A percentile compares a stretch with the other conserved stretches of the same genome.
Conservation (phyloP, 2,113 vertebrate genomes). For the Naja naja region DNA sequence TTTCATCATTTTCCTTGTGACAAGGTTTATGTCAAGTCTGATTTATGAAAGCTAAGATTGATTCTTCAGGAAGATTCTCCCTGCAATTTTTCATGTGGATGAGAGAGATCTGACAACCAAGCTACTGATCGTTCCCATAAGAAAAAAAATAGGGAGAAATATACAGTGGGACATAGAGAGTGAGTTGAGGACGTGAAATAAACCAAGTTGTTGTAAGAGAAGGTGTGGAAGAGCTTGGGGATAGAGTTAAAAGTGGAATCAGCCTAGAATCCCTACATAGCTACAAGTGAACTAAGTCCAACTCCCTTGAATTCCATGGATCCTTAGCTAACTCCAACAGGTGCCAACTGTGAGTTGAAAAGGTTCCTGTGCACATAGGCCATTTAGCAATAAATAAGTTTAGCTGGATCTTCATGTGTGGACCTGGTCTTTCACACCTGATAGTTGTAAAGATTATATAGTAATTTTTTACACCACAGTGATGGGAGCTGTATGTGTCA, state of each 20-base stretch:
- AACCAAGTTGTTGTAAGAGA: background rate
- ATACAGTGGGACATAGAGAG: background rate
- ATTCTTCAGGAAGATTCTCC: conserved; percentile 38
- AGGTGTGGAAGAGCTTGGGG: background rate
- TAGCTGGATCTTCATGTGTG: background rate
- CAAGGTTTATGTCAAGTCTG: conserved; percentile 52
- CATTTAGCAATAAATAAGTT: background rate
- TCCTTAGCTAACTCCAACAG: background rate
- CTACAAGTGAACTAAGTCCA: background rate
- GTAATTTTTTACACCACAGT: background rate
- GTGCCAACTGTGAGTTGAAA: background rate
- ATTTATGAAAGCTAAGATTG: conserved; percentile 44
- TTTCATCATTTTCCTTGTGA: conserved; percentile 58
- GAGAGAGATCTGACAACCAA: conserved; percentile 43
- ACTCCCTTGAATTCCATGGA: background rate
- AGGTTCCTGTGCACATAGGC: background rate
- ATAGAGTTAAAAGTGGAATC: background rate
- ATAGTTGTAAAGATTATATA: background rate
- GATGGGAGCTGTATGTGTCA: background rate
- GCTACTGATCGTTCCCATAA: background rate
- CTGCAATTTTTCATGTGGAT: conserved; percentile 33
- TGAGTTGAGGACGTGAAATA: background rate
- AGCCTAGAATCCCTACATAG: background rate
- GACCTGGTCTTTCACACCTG: background rate
- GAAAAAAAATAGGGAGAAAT: conserved; percentile 3